Evolutionary conservation across 2,888 invertebrate species (phyloP).

Genomic region (Epicampocera succincta): DNA sequence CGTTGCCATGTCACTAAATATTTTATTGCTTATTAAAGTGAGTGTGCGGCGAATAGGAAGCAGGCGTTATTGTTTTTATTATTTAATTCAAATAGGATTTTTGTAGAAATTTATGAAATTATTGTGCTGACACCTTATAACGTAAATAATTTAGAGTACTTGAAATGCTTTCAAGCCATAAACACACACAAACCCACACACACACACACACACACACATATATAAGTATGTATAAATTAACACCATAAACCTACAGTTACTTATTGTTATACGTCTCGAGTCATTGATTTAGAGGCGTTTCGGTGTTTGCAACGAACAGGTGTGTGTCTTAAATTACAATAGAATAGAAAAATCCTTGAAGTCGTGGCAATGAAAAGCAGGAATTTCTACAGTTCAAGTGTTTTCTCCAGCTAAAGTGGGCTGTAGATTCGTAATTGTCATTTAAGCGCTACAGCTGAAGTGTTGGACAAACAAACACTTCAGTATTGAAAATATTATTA

Average conservation of each 20-base stretch:
- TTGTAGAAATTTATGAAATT: slow-evolving; percentile 45
- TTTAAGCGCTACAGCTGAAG: slow-evolving; percentile 9
- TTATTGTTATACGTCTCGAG: slow-evolving; percentile 13
- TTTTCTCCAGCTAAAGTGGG: slow-evolving; percentile 1
- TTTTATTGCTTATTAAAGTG: slow-evolving; percentile 46
- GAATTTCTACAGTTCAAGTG: slow-evolving; percentile 1
- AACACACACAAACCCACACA: neutral
- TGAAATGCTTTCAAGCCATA: neutral
- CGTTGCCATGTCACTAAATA: slow-evolving; percentile 37
- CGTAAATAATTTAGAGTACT: slow-evolving; percentile 28
- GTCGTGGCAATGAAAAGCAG: neutral
- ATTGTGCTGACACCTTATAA: slow-evolving; percentile 58
- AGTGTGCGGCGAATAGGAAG: neutral
- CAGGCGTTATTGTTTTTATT: slow-evolving; percentile 41
- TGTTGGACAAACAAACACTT: neutral
- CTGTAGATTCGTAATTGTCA: slow-evolving; percentile 22
- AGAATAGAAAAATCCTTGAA: slow-evolving; percentile 3
- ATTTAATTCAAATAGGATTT: slow-evolving; percentile 24
- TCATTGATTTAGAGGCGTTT: slow-evolving; percentile 54
- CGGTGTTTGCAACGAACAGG: slow-evolving; percentile 32
- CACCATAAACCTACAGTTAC: neutral
- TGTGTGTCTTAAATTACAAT: slow-evolving; percentile 41
- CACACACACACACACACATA: neutral
- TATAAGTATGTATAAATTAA: neutral
- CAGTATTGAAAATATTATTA: slow-evolving; percentile 17